phyloP scores from a whole-genome alignment of 2,113 vertebrate genomes.

The Mobula birostris region DNA sequence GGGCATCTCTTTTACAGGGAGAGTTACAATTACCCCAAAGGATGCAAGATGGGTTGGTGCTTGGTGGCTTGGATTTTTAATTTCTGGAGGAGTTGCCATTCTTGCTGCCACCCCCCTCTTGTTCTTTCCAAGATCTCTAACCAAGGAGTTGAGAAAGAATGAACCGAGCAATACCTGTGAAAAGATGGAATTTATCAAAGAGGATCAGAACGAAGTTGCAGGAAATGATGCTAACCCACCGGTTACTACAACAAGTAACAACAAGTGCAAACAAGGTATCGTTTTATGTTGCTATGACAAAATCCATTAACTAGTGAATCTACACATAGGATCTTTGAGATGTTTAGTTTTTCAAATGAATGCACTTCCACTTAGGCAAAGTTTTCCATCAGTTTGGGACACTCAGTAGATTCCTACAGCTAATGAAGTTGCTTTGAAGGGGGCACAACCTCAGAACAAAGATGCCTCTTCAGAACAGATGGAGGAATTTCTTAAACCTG shows the following conservation, averaged over 20 bases:
- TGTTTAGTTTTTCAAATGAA: neutral
- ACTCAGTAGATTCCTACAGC: too few relatives aligned
- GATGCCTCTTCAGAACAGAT: too few relatives aligned
- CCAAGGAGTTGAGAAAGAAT: conserved; percentile 51
- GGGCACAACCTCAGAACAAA: too few relatives aligned
- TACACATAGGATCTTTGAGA: neutral
- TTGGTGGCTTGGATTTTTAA: conserved; percentile 93
- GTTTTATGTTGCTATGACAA: neutral
- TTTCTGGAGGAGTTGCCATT: conserved; percentile 70
- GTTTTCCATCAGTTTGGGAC: neutral
- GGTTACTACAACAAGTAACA: conserved; percentile 72
- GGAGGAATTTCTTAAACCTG: too few relatives aligned
- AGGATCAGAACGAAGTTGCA: conserved; percentile 51
- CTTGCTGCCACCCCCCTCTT: conserved; percentile 79
- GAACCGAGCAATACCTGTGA: conserved; percentile 61
- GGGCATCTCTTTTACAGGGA: conserved; percentile 54
- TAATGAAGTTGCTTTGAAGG: neutral
- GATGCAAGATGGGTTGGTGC: conserved; percentile 88
- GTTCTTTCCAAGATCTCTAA: conserved; percentile 79
- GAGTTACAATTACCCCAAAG: conserved; percentile 64
- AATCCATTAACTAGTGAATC: conserved; percentile 21
- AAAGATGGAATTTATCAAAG: conserved; percentile 68
- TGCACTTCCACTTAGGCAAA: neutral
- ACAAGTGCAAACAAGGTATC: conserved; percentile 48
- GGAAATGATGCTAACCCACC: conserved; percentile 52